These are phyloP conservation scores for Lepas anatifera DNA, from an alignment of 2,888 invertebrate genomes.

Conservation along the genomic window DNA sequence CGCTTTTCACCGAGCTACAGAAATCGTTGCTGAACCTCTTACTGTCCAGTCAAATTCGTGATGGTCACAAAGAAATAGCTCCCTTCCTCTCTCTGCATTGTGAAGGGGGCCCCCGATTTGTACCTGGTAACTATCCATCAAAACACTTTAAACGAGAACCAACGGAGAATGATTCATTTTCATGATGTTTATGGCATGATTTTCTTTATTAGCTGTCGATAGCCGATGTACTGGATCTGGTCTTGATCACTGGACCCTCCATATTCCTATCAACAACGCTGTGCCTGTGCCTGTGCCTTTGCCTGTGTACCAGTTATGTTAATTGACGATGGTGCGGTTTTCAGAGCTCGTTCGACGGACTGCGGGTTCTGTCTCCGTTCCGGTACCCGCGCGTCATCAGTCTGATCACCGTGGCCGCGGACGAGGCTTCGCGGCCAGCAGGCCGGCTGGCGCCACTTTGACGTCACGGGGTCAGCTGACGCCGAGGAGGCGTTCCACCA, in stretches of 20 bases:
- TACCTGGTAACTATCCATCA: no score
- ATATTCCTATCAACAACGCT: not conserved
- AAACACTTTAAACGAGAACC: no score
- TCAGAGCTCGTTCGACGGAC: not conserved
- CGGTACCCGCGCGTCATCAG: not conserved
- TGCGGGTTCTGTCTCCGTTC: not conserved
- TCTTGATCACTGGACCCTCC: not conserved
- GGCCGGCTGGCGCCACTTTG: not conserved
- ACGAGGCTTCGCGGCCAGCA: not conserved
- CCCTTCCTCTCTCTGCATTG: no score
- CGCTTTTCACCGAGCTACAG: no score
- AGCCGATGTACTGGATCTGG: not conserved
- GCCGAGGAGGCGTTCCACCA: not conserved
- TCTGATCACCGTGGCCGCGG: not conserved
- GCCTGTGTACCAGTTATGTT: not conserved
- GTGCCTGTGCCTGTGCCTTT: not conserved
- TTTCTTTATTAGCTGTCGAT: no score
- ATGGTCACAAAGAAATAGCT: no score
- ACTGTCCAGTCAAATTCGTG: no score
- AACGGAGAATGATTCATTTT: no score
- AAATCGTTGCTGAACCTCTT: no score
- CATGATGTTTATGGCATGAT: no score
- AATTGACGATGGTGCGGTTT: not conserved
- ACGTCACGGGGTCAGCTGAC: not conserved
- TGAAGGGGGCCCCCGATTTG: no score